Evolutionary conservation across 2,797 vertebrate species (phyloP), one percentile per base, ranked within the genome.

Genomic region (Perodicticus potto): DNA sequence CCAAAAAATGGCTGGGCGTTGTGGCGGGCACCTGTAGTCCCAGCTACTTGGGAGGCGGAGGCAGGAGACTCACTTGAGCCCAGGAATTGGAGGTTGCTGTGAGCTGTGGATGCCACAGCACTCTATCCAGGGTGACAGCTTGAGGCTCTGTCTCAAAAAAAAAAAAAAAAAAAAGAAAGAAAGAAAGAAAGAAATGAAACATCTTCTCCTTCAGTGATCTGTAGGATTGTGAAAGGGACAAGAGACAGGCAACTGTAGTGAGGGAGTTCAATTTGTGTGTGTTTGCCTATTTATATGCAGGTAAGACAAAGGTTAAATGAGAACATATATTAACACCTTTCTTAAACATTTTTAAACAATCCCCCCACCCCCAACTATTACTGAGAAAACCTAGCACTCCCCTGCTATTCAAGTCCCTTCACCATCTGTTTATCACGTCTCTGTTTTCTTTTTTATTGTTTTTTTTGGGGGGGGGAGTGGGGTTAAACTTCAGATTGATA

Each of bases 271-370:
- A 55, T 85, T 11, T 73, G 40, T 82, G 23, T 70, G 20, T 37
- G 12, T 53, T 8, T 10, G 6, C 3, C 20, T 73, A 0, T 34
- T 72, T 37, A 43, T 12, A n/a, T 6, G 12, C 9, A 9, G 10
- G 7, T 37, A 61, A 37, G 89, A 65, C 20, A 93, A 25, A 92
- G 34, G 37, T 40, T 49, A 45, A 45, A 45, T 53, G 20, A 89
- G 16, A 53, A 14, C 23, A 5, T 61, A 43, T n/a, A 19, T 61
- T 40, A 37, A 55, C 23, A 32, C 19, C 27, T 67, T 29, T 14
- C 20, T 78, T 63, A 37, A 16, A 40, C 6, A 13, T 59, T 67
- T 67, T 16, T 25, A 70, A 59, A 40, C 25, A n/a, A 22, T 32
- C 8, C 55, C 10, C 11, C 77, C 61, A 7, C 8, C 34, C 7